phyloP scores from a whole-genome alignment of 2,113 vertebrate species.

The Elaphurus davidianus region DNA sequence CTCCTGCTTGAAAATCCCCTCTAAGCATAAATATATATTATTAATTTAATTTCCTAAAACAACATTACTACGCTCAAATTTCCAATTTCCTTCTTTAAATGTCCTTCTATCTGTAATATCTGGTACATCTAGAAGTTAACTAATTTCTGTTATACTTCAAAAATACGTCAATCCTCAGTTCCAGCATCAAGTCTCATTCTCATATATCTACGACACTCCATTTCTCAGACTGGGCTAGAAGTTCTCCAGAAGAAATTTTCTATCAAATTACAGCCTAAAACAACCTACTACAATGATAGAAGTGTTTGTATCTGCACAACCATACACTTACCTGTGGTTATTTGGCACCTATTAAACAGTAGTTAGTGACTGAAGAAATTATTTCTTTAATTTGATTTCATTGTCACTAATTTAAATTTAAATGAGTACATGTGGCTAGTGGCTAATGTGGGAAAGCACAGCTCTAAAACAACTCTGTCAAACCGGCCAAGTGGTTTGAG shows the following conservation, averaged over 20 bases:
- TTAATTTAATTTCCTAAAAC: not conserved
- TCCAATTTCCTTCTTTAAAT: not conserved
- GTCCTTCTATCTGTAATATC: not conserved
- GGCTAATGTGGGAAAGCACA: not conserved
- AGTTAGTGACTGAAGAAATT: not conserved
- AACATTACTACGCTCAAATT: not conserved
- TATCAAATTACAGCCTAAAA: not conserved
- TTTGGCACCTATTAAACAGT: not conserved
- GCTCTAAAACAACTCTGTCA: not conserved
- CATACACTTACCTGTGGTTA: not conserved
- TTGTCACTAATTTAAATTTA: not conserved
- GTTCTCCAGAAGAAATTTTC: not conserved
- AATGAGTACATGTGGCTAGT: not conserved
- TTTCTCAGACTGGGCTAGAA: not conserved
- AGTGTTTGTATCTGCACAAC: not conserved
- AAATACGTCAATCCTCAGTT: not conserved
- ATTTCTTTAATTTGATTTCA: not conserved
- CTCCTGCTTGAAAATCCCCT: not conserved
- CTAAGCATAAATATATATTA: not conserved
- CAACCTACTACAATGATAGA: not conserved
- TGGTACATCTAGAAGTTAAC: not conserved
- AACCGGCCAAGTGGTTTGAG: not conserved
- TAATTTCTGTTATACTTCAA: not conserved
- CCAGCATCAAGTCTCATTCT: not conserved
- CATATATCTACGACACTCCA: fast-evolving